A percentile compares a stretch with the other conserved stretches of the same genome.
Conservation (phyloP, 30 jellyfish, hydroid and myxozoan species). For the Aurelia coerulea region DNA sequence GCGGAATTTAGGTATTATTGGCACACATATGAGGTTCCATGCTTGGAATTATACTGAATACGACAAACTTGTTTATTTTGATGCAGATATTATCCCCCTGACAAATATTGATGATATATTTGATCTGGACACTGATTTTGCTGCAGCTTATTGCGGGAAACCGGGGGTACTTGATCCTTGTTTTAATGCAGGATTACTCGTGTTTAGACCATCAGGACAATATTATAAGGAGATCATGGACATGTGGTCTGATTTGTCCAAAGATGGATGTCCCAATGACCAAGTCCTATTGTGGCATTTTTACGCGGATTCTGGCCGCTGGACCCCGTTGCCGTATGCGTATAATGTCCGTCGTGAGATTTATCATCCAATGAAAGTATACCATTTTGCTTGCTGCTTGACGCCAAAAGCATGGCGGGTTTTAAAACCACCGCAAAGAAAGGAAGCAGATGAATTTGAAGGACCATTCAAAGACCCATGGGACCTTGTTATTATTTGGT, state of each 20-base stretch:
- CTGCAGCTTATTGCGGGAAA: slow-evolving; percentile 93
- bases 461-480: slow-evolving; percentile 87
- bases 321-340: slow-evolving; percentile 97
- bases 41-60: slow-evolving; percentile 95
- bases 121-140: slow-evolving; percentile 87
- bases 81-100: slow-evolving; percentile 94
- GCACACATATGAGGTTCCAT: slow-evolving; percentile 97
- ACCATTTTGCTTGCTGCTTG: slow-evolving; percentile 97
- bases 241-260: slow-evolving; percentile 93
- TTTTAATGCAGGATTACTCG: slow-evolving; percentile 94
- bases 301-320: slow-evolving; percentile 91
- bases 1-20: slow-evolving; percentile 93
- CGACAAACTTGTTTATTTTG: slow-evolving; percentile 75
- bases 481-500: slow-evolving; percentile 90
- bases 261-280: slow-evolving; percentile 88
- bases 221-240: slow-evolving; percentile 79
- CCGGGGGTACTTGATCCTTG: slow-evolving; percentile 98
- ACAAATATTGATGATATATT: slow-evolving; percentile 85
- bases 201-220: slow-evolving; percentile 73
- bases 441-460: slow-evolving; percentile 33
- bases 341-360: slow-evolving; percentile 92
- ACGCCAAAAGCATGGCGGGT: slow-evolving; percentile 97
- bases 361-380: slow-evolving; percentile 95
- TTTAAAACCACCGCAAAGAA: slow-evolving; percentile 51
- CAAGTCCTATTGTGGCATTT: slow-evolving; percentile 96